Conservation (phyloP, 2,797 vertebrate genomes). For the Morus bassanus region DNA sequence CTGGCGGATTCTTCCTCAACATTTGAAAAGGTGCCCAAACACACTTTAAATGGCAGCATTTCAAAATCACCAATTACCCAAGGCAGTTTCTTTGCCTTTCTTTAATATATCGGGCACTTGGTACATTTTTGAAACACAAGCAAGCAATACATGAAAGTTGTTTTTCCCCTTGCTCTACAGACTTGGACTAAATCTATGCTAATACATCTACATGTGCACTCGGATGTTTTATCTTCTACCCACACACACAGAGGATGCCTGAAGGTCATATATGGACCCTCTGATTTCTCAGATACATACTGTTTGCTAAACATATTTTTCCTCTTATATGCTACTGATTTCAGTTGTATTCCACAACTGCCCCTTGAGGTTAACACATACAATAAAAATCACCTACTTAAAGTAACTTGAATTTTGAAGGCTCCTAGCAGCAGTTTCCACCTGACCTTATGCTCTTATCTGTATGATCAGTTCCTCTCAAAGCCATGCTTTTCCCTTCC, state of each 20-base stretch:
- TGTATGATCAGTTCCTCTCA: background rate
- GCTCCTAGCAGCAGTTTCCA: background rate
- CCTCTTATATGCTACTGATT: background rate
- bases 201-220: rapidly evolving
- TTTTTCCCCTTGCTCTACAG: background rate
- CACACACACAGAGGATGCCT: background rate
- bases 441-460: background rate
- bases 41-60: background rate
- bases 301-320: background rate
- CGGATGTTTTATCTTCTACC: background rate
- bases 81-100: background rate
- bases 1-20: background rate
- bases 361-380: constrained; percentile 43
- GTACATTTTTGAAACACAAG: background rate
- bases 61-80: background rate
- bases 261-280: background rate
- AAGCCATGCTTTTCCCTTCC: background rate
- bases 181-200: background rate
- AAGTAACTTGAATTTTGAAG: constrained; percentile 29
- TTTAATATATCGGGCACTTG: background rate
- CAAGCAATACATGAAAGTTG: background rate
- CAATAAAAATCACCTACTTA: constrained; percentile 2
- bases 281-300: background rate
- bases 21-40: background rate
- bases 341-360: background rate